Evolutionary conservation across 2,888 invertebrate species (phyloP).

Genomic region (Cheilosia soror): DNA sequence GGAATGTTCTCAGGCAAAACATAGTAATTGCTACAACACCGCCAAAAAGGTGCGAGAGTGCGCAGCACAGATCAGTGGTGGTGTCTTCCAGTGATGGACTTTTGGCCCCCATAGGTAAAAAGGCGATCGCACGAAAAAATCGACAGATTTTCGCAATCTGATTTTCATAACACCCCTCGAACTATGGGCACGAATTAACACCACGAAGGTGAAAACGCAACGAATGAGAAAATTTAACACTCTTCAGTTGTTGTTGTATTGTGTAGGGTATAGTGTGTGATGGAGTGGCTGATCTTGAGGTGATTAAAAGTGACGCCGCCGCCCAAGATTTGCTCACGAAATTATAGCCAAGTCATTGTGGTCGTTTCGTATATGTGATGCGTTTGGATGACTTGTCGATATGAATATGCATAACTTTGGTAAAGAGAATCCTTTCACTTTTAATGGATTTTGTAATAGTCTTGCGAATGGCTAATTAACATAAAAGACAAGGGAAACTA

Average conservation of each 20-base stretch:
- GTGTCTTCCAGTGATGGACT: conserved; percentile 69
- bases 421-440: conserved; percentile 34
- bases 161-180: conserved; percentile 68
- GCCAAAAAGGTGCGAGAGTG: conserved; percentile 71
- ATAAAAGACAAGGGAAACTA: too few species aligned
- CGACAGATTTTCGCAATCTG: conserved; percentile 70
- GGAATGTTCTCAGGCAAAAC: conserved; percentile 65
- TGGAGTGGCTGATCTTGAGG: conserved; percentile 27
- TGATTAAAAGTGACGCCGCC: conserved; percentile 43
- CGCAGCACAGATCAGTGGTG: conserved; percentile 47
- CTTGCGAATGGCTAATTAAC: background rate
- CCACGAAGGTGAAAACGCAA: conserved; percentile 20
- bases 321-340: conserved; percentile 40
- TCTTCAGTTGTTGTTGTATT: background rate
- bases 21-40: conserved; percentile 47
- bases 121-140: conserved; percentile 53
- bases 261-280: background rate
- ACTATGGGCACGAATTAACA: conserved; percentile 70
- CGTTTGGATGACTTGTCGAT: background rate
- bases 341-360: background rate
- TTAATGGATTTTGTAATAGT: background rate
- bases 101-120: conserved; percentile 58
- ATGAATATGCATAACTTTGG: background rate
- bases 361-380: background rate
- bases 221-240: conserved; percentile 28